Percentiles rank a stretch among this genome's conserved stretches.
phyloP scores from a whole-genome alignment of 2,797 vertebrate species.

The Pangasius djambal region DNA sequence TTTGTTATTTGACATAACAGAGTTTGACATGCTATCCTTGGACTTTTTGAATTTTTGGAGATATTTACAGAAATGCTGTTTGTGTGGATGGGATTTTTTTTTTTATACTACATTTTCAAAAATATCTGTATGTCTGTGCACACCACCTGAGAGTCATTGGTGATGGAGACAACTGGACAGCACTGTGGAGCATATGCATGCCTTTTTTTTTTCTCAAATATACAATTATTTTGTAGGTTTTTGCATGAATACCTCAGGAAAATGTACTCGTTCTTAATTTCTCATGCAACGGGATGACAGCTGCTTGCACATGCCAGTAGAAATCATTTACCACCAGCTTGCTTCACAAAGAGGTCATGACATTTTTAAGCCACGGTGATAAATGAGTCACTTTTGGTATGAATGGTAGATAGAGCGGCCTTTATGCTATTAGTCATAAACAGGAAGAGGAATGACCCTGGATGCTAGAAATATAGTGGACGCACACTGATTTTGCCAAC shows the following conservation, averaged over 20 bases:
- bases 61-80: background rate
- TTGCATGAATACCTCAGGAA: background rate
- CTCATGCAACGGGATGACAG: background rate
- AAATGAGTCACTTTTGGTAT: conserved; percentile 3
- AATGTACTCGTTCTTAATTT: background rate
- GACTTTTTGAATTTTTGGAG: background rate
- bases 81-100: background rate
- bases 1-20: no score
- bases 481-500: background rate
- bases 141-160: background rate
- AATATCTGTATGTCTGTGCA: background rate
- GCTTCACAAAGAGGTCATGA: background rate
- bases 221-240: background rate
- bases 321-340: conserved; percentile 5
- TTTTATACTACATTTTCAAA: background rate
- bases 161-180: background rate
- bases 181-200: background rate
- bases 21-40: no score
- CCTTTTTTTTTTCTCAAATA: background rate
- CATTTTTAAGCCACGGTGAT: background rate
- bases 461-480: background rate
- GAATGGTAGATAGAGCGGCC: background rate
- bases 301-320: background rate
- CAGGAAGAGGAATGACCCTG: background rate
- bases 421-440: background rate